A percentile compares a stretch with the other conserved stretches of the same genome.
These are phyloP conservation scores for Lagopus muta DNA, from an alignment of 2,113 vertebrate genomes.

Conservation along the genomic window DNA sequence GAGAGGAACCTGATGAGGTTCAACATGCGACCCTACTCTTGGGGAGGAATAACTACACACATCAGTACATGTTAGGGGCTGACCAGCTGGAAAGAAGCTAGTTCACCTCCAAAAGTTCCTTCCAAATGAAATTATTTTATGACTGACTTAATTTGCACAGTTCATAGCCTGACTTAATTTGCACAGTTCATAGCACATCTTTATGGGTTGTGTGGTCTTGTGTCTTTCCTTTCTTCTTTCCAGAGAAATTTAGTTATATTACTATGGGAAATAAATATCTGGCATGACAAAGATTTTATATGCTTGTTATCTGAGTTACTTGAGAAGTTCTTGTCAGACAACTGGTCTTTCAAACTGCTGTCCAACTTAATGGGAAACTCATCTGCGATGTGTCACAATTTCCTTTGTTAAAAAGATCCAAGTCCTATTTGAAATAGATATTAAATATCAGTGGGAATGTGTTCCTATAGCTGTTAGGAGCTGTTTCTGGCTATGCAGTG, in stretches of 20 bases:
- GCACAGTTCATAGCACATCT: not conserved
- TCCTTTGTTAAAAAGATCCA: not conserved
- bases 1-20: too few relatives aligned
- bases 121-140: not conserved
- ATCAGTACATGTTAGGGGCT: too few relatives aligned
- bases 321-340: not conserved
- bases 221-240: not conserved
- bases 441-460: not conserved
- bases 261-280: not conserved
- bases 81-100: too few relatives aligned
- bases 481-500: not conserved
- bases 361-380: not conserved
- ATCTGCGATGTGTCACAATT: not conserved
- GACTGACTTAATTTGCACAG: not conserved
- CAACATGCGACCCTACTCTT: too few relatives aligned
- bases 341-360: not conserved
- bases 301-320: not conserved
- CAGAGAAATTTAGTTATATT: accelerated
- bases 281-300: not conserved
- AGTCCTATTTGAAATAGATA: not conserved
- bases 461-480: not conserved
- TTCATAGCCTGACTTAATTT: not conserved
- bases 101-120: not conserved
- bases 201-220: not conserved
- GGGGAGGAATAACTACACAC: too few relatives aligned